Base-by-base conservation (phyloP, 2,888 invertebrate genomes). In the Sinotaia quadrata region DNA sequence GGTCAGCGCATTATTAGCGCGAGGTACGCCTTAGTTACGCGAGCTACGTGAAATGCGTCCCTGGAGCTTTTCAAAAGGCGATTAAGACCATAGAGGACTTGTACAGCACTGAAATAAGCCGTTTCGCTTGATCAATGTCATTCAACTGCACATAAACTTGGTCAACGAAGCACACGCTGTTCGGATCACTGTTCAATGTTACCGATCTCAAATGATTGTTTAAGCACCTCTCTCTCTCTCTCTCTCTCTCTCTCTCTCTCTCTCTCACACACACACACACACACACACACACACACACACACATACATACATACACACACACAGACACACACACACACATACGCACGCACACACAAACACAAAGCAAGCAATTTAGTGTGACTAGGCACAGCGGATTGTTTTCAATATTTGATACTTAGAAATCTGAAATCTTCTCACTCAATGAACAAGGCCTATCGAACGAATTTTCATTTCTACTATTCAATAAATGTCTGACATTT, bases 271-370 rank as follows among this genome's bases (percentile, higher is more conserved):
- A 49, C 49, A 49, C 49, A 49, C 49, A 24, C 49, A 49, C 49
- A 15, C 41, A 41, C 41, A 41, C 41, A 41, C 41, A 15, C 41
- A 41, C 41, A 41, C 41, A 41, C 41, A 41, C 41, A 41, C 41
- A 41, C 41, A 41, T 15, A 41, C 49, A 49, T 24, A 49, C 49
- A 49, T 24, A 49, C 49, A 18, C 49, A 49, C 49, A 49, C 49
- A 49, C 49, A 49, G 21, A 8, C 49, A 4, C 49, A 8, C 49
- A 8, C 49, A 8, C 41, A 41, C 41, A 41, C 41, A 41, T 15
- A 41, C 41, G 15, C 41, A 41, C 41, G 15, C 41, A 41, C 41
- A 41, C 41, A 41, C 41, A 41, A 8, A 41, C 41, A 41, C 41
- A 41, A 8, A 41, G 10, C 8, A 8, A 41, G 10, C 5, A 7